Evolutionary conservation across 2,888 invertebrate genomes (phyloP).

Genomic region (Peribatodes rhomboidaria): DNA sequence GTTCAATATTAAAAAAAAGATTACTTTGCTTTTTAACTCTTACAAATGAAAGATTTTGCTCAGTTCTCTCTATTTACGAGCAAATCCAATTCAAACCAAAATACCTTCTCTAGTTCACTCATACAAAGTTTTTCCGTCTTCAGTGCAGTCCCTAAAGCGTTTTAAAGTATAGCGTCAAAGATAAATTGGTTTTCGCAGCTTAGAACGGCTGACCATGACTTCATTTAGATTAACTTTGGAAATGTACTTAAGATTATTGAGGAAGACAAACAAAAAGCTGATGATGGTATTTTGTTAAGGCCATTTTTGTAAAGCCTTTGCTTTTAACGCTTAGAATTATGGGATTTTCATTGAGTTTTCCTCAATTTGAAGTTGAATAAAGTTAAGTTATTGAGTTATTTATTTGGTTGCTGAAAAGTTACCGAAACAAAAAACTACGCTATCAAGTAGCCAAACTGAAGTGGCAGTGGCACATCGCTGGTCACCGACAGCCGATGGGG

Average conservation of each 20-base stretch:
- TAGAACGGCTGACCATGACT: constrained; percentile 63
- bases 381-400: not conserved
- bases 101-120: constrained; percentile 23
- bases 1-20: no score
- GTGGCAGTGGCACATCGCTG: no score
- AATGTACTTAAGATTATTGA: constrained; percentile 25
- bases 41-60: no score
- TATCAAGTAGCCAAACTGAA: no score
- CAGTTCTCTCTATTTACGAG: not conserved
- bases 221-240: constrained; percentile 62
- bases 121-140: constrained; percentile 22
- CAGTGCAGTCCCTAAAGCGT: constrained; percentile 24
- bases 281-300: not conserved
- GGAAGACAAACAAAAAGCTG: constrained; percentile 14
- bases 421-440: not conserved
- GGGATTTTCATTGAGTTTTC: no score
- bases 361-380: not conserved
- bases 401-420: not conserved
- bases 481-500: no score
- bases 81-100: not conserved
- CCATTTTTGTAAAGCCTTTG: not conserved
- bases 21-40: no score
- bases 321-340: no score
- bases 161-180: constrained; percentile 59
- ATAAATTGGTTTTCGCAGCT: constrained; percentile 69